Evolutionary conservation across 2,888 invertebrate species (phyloP).

Genomic region (Steinernema scapterisci): DNA sequence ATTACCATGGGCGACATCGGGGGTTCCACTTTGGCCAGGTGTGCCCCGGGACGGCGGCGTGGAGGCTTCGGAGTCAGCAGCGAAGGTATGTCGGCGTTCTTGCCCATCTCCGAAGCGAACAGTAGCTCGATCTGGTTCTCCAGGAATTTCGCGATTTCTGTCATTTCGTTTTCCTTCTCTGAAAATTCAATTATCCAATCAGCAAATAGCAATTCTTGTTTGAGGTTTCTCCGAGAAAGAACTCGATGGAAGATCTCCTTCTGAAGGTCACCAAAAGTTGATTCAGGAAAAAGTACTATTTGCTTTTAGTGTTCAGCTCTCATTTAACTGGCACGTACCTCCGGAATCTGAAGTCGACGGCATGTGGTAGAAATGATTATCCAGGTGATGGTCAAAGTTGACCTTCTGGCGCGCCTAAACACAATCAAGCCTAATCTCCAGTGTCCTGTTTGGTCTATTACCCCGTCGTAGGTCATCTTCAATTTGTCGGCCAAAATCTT

Average conservation of each 20-base stretch:
- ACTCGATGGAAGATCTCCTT: neutral
- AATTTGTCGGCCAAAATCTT: conserved; percentile 16
- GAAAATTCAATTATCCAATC: conserved; percentile 18
- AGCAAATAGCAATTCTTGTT: neutral
- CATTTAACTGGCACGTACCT: neutral
- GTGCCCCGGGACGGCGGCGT: conserved; percentile 1
- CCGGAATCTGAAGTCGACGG: conserved; percentile 19
- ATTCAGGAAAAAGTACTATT: no score
- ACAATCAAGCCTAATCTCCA: no score
- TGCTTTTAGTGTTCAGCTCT: neutral
- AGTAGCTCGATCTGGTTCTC: conserved; percentile 2
- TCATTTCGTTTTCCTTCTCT: conserved; percentile 27
- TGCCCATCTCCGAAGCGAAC: conserved; percentile 22
- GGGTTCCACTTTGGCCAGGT: conserved; percentile 10
- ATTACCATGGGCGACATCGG: conserved; percentile 26
- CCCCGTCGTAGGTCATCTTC: conserved; percentile 23
- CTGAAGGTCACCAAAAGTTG: neutral
- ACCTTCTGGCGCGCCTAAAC: conserved; percentile 23
- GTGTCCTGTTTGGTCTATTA: no score
- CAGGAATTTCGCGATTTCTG: conserved; percentile 4
- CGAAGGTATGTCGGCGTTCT: conserved; percentile 29
- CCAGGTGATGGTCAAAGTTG: conserved; percentile 16
- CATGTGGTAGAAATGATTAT: neutral
- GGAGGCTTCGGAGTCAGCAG: conserved; percentile 23
- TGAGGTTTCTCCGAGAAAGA: neutral